Conservation (phyloP, 1,140 invertebrate species). For the Bombus terrestris region DNA sequence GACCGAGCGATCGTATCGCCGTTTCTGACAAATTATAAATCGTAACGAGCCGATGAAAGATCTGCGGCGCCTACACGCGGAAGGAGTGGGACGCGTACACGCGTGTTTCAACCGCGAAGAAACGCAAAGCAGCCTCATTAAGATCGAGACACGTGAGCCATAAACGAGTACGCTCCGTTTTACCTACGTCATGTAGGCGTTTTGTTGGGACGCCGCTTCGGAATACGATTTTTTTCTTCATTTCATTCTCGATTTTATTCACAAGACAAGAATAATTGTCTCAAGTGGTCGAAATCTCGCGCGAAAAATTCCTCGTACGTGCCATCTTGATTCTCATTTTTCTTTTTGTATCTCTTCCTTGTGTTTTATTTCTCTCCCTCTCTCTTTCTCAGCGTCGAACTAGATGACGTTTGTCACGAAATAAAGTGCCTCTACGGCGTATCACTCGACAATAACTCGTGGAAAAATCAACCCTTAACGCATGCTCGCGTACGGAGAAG, state of each 20-base stretch:
- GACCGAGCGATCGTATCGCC: conserved; percentile 11
- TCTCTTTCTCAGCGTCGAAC: neutral
- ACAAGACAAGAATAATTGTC: neutral
- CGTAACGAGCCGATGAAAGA: conserved; percentile 44
- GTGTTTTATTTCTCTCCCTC: neutral
- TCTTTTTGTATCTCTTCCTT: neutral
- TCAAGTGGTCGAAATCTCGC: too few relatives aligned
- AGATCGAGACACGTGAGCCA: conserved; percentile 66
- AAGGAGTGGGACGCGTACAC: conserved; percentile 31
- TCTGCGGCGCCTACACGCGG: conserved; percentile 42
- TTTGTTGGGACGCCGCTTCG: conserved; percentile 50
- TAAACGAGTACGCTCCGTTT: conserved; percentile 61
- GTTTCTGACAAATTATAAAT: conserved; percentile 37
- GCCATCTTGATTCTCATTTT: neutral
- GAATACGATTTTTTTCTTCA: conserved; percentile 63
- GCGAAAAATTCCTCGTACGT: neutral
- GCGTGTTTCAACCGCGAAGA: conserved; percentile 12
- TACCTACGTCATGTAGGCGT: conserved; percentile 73
- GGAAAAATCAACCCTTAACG: conserved; percentile 37
- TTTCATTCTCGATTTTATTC: neutral
- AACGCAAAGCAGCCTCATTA: conserved; percentile 52
- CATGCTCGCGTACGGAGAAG: too few relatives aligned
- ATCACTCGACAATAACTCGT: neutral
- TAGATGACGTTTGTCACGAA: neutral
- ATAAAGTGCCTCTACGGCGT: neutral